Conservation (phyloP, 1,140 invertebrate species). For the Leptinotarsa undecemlineata region DNA sequence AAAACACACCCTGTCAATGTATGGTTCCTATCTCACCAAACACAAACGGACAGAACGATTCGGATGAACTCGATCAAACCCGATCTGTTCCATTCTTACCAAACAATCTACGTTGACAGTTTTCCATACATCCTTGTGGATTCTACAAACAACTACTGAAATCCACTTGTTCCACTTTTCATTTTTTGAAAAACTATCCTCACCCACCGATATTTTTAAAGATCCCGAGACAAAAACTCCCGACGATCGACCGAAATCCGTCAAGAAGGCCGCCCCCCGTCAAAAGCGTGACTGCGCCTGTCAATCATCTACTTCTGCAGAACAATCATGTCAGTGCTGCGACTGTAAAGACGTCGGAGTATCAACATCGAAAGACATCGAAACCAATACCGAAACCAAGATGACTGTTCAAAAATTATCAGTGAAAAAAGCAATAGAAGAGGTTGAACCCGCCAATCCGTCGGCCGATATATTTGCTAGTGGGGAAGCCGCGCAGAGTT, state of each 20-base stretch:
- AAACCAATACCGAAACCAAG: constrained; percentile 33
- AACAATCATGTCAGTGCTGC: constrained; percentile 44
- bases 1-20: too few relatives aligned
- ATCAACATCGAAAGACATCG: constrained; percentile 35
- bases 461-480: background rate
- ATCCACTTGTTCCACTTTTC: too few relatives aligned
- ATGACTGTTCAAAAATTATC: constrained; percentile 20
- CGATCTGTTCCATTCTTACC: too few relatives aligned
- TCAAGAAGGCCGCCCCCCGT: background rate
- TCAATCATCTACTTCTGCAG: constrained; percentile 36
- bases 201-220: too few relatives aligned
- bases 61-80: too few relatives aligned
- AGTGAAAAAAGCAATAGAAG: constrained; percentile 1
- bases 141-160: too few relatives aligned
- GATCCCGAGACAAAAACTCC: too few relatives aligned
- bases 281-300: constrained; percentile 34
- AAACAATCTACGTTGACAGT: too few relatives aligned
- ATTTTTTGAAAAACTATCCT: too few relatives aligned
- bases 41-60: too few relatives aligned
- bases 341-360: constrained; percentile 40
- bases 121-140: too few relatives aligned
- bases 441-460: constrained; percentile 14
- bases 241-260: background rate
- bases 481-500: background rate
- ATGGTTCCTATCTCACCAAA: too few relatives aligned